These are phyloP conservation scores for Phoeniculus purpureus DNA, from an alignment of 2,797 vertebrate genomes.

Conservation along the genomic window DNA sequence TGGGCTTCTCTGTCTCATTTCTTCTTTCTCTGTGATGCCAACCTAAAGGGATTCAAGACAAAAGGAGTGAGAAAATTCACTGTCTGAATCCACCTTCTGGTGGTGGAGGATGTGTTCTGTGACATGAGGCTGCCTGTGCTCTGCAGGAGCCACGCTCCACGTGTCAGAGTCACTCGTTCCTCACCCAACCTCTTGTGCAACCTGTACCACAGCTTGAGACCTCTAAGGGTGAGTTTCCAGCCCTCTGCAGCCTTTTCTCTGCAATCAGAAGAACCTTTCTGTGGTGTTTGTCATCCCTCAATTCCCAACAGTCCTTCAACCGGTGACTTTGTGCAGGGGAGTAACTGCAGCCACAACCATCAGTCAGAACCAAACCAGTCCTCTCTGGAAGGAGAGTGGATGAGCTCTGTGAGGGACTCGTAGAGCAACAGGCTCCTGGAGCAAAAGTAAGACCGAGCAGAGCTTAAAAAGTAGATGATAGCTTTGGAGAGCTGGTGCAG, in stretches of 20 bases:
- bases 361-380: background rate
- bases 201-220: accelerated
- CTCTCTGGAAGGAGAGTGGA: background rate
- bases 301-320: background rate
- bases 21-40: background rate
- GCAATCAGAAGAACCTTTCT: background rate
- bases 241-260: background rate
- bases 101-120: background rate
- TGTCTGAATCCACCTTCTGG: background rate
- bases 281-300: background rate
- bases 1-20: background rate
- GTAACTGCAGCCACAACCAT: background rate
- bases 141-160: accelerated
- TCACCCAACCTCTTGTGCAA: background rate
- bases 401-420: accelerated
- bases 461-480: background rate
- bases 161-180: background rate
- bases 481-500: background rate
- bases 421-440: background rate
- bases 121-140: accelerated
- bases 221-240: background rate
- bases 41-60: background rate
- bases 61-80: background rate
- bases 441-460: background rate
- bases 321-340: background rate